Evolutionary conservation across 2,888 invertebrate genomes (phyloP), one percentile per base, ranked within the genome.

Genomic region (Helobdella robusta): DNA sequence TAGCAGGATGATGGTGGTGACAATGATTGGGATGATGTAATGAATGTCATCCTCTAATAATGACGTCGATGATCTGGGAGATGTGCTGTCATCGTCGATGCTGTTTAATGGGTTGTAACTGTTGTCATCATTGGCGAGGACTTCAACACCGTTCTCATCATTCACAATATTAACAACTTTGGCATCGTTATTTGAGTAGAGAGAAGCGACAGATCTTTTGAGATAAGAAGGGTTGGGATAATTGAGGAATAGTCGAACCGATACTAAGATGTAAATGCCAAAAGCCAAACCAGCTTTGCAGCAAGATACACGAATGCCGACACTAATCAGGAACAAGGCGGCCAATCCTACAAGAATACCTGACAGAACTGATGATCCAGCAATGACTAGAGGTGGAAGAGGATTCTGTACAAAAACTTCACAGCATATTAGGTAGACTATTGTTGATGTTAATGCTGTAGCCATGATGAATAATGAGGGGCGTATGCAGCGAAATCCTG

Each of bases 381-480:
- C 56, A 6, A n/a, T 30, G 25, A 56, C 56, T 32, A 56, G n/a
- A 2, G 56, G 5, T 2, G 56, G 56, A n/a, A 56, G 56, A n/a
- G n/a, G 28, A n/a, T 28, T 30, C 1, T 28, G 18, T 32, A 56
- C 56, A n/a, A n/a, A n/a, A 8, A 56, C 28, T 32, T 56, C 56
- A 8, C 56, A 56, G 18, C 56, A 56, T 11, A 56, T 30, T n/a
- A 56, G n/a, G 32, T 56, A 56, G 25, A 56, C 56, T 1, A 25
- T 6, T 5, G 18, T 28, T 3, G 56, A 56, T 6, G 28, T 25
- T n/a, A 30, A n/a, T 28, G 32, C 32, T n/a, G 32, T 4, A 25
- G 56, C n/a, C 28, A 56, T 28, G 4, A 56, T 56, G 25, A 56
- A 56, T 30, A 56, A n/a, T 56, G 56, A 56, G 1, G 56, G 20